Evolutionary conservation across 2,888 invertebrate genomes (phyloP), one percentile per base, ranked within the genome.

Genomic region (Gnatocerus cornutus): DNA sequence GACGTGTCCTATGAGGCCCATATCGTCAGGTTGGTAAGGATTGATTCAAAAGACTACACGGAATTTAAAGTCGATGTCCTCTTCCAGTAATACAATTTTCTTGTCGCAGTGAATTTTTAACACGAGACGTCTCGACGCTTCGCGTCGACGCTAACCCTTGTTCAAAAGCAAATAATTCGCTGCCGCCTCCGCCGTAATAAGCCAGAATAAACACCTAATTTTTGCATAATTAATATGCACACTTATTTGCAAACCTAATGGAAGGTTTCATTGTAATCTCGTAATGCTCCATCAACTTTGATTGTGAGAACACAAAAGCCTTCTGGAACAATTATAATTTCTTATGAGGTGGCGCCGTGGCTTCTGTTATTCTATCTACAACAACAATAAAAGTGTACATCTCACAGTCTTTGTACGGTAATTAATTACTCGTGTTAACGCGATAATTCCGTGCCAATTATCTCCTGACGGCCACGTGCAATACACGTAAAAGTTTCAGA

Each of bases 1-100:
- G 93, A 95, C 96, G 0, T 97, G 96, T 80, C 96, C 96, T 16
- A 96, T 96, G 92, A 88, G 96, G 74, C 95, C 95, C 7, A 95
- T 96, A 73, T 94, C 94, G 8, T 94, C 95, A 62, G 95, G 90
- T 89, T 48, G 13, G 58, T 56, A 56, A 33, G 41, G 41, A 30
- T 30, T 14, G 14, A 1, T 21, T 21, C n/a, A n/a, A n/a, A n/a
- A n/a, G n/a, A n/a, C n/a, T n/a, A n/a, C n/a, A n/a, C n/a, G n/a
- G n/a, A n/a, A n/a, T n/a, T n/a, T 21, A 21, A 21, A 3, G 21
- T 21, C 21, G 21, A 43, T 43, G 10, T 43, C 4, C 12, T 6
- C n/a, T n/a, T n/a, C n/a, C n/a, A n/a, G n/a, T n/a, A n/a, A n/a
- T n/a, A n/a, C n/a, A n/a, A n/a, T n/a, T 37, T 37, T 37, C 4